Conservation (phyloP, 1,140 invertebrate species). For the Spodoptera frugiperda region DNA sequence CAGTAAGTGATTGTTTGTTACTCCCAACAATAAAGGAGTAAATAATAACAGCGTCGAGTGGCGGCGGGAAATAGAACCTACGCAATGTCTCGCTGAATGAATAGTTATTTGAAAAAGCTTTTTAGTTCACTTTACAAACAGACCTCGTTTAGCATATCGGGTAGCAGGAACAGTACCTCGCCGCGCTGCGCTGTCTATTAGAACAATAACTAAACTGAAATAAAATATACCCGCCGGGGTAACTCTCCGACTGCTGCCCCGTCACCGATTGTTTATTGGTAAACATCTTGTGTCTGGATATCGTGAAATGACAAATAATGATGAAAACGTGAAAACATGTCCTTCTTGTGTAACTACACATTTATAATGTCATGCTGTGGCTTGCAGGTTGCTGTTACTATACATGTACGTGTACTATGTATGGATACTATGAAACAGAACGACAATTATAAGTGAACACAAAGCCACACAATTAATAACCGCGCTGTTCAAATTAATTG, state of each 20-base stretch:
- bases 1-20: too few species aligned
- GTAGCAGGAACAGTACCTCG: neutral
- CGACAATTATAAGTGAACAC: constrained; percentile 15
- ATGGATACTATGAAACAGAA: neutral
- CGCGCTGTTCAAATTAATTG: constrained; percentile 21
- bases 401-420: too few species aligned
- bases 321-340: too few species aligned
- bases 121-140: constrained; percentile 12
- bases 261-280: neutral
- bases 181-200: too few species aligned
- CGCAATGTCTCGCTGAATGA: constrained; percentile 1
- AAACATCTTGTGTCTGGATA: neutral
- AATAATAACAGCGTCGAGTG: neutral
- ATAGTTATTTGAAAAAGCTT: constrained; percentile 25
- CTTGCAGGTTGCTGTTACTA: too few species aligned
- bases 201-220: too few species aligned
- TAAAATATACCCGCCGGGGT: too few species aligned
- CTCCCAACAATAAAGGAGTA: too few species aligned
- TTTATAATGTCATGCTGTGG: too few species aligned
- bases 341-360: too few species aligned
- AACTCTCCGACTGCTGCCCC: neutral
- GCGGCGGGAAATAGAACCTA: neutral
- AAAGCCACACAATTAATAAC: constrained; percentile 35
- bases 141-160: constrained; percentile 4
- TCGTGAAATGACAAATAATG: too few species aligned